Percentiles rank a stretch among this genome's conserved stretches.
Evolutionary conservation across 2,113 vertebrate genomes (phyloP).

Genomic region (Mus musculus): DNA sequence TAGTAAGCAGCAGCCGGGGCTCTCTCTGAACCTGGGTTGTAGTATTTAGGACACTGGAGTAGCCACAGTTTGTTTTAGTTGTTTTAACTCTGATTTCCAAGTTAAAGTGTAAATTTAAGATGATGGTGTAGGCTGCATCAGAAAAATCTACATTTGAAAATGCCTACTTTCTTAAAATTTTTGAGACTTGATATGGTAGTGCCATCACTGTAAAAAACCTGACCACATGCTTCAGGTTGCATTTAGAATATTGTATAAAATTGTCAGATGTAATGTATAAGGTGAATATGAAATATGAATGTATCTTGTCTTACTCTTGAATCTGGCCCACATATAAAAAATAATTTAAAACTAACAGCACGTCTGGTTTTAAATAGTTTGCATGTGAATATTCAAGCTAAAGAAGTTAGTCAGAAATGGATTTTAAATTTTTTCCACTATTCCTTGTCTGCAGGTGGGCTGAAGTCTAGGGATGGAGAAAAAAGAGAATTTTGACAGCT

Average conservation of each 20-base stretch:
- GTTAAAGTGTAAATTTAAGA: neutral
- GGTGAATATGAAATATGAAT: neutral
- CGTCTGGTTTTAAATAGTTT: neutral
- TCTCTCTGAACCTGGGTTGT: neutral
- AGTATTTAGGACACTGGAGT: neutral
- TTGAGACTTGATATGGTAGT: neutral
- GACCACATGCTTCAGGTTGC: neutral
- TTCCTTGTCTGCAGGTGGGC: neutral
- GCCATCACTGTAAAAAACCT: neutral
- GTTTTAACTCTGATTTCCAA: neutral
- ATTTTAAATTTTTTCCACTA: constrained; percentile 3
- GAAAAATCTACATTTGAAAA: neutral
- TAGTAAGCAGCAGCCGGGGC: neutral
- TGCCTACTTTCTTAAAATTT: neutral
- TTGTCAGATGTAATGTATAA: neutral
- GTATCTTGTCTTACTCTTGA: neutral
- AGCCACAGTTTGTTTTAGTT: constrained; percentile 33
- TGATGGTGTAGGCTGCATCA: neutral
- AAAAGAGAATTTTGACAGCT: neutral
- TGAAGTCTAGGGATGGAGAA: neutral
- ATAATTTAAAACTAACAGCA: neutral
- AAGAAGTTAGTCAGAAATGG: neutral
- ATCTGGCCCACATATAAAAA: neutral
- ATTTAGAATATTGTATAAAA: neutral
- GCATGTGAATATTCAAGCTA: neutral